A percentile compares a stretch with the other conserved stretches of the same genome.
These are phyloP conservation scores for Melanotaenia nigrans DNA, from an alignment of 2,797 vertebrate species.

Conservation along the genomic window DNA sequence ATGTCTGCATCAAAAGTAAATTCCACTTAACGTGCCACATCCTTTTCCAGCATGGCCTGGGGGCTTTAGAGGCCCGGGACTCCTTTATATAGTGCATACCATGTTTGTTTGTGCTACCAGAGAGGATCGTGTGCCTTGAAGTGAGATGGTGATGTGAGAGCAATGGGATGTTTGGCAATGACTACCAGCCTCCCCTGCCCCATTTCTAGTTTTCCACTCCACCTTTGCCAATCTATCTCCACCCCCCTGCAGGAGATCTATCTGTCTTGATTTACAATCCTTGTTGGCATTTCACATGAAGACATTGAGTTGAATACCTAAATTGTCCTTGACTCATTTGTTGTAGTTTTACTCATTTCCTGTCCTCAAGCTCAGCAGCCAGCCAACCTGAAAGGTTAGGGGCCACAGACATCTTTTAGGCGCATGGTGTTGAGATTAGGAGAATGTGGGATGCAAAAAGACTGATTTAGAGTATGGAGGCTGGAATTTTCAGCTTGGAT, in stretches of 20 bases:
- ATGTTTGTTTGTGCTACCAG: conserved; percentile 73
- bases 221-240: conserved; percentile 31
- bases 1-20: conserved; percentile 84
- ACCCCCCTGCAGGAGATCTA: conserved; percentile 49
- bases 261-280: conserved; percentile 57
- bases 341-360: conserved; percentile 31
- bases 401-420: conserved; percentile 46
- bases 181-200: conserved; percentile 39
- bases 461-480: conserved; percentile 25
- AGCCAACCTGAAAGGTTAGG: conserved; percentile 56
- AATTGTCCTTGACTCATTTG: conserved; percentile 46
- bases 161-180: conserved; percentile 45
- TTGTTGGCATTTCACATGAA: conserved; percentile 37
- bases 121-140: conserved; percentile 55
- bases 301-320: conserved; percentile 32
- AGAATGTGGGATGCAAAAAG: conserved; percentile 38
- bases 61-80: conserved; percentile 65
- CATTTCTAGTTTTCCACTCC: conserved; percentile 66
- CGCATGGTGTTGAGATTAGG: conserved; percentile 38
- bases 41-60: conserved; percentile 73
- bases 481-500: conserved; percentile 38
- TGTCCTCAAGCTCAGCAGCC: conserved; percentile 17
- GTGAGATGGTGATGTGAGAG: conserved; percentile 44
- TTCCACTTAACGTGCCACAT: conserved; percentile 84
- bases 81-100: conserved; percentile 80